A percentile compares a stretch with the other conserved stretches of the same genome.
These are phyloP conservation scores for Microctenopoma stevenorrisi DNA, from an alignment of 2,797 vertebrate species.

Conservation along the genomic window DNA sequence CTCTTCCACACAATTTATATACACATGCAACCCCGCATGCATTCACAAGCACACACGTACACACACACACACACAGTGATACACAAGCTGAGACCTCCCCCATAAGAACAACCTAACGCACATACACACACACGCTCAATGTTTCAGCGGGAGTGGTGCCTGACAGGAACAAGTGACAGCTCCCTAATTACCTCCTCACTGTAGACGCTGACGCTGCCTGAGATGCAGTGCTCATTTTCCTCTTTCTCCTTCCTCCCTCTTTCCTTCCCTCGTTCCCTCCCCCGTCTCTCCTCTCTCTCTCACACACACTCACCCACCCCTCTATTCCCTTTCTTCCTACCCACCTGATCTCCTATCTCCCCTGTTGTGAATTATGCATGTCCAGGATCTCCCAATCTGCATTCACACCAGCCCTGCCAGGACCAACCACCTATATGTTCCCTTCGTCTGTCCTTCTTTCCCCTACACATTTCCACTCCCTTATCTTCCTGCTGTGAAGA, in stretches of 20 bases:
- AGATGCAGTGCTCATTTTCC: constrained; percentile 95
- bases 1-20: constrained; percentile 74
- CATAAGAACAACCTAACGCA: constrained; percentile 61
- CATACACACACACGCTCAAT: constrained; percentile 72
- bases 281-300: constrained; percentile 60
- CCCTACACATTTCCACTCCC: constrained; percentile 51
- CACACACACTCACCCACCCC: constrained; percentile 74
- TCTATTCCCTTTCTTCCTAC: constrained; percentile 88
- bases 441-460: constrained; percentile 58
- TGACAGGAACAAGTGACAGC: constrained; percentile 99
- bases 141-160: constrained; percentile 93
- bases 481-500: constrained; percentile 32
- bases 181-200: constrained; percentile 99
- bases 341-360: constrained; percentile 83
- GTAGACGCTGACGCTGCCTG: constrained; percentile 94
- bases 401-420: constrained; percentile 88
- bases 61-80: constrained; percentile 43
- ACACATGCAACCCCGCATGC: constrained; percentile 73
- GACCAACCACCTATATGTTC: constrained; percentile 75
- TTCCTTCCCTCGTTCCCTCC: constrained; percentile 49
- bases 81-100: constrained; percentile 74
- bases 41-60: constrained; percentile 65
- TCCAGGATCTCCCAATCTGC: constrained; percentile 90
- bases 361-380: constrained; percentile 97
- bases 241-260: constrained; percentile 75